A percentile compares a stretch with the other conserved stretches of the same genome.
Conservation (phyloP, 2,797 vertebrate species). For the Thalassophryne amazonica region DNA sequence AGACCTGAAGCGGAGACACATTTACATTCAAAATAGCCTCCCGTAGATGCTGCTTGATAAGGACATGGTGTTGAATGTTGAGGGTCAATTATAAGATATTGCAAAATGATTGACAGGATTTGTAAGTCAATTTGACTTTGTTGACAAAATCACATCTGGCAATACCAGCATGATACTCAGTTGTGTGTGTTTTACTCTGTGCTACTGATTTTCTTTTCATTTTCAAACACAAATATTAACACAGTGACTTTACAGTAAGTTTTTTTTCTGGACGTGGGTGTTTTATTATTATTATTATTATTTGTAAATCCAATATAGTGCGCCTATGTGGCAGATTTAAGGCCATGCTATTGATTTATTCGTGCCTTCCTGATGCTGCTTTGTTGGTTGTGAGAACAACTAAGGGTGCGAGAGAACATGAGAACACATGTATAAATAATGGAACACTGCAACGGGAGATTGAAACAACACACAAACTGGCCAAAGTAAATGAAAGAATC, state of each 20-base stretch:
- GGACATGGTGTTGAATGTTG: no score
- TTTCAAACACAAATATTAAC: slow-evolving; percentile 3
- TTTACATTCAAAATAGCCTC: no score
- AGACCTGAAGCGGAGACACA: slow-evolving; percentile 1
- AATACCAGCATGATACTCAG: not conserved
- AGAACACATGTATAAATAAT: slow-evolving; percentile 45
- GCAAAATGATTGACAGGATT: no score
- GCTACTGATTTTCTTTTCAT: not conserved
- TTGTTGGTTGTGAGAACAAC: slow-evolving; percentile 36
- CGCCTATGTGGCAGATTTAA: slow-evolving; percentile 34
- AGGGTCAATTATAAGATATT: no score
- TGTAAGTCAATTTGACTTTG: no score
- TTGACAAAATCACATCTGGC: no score
- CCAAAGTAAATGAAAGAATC: slow-evolving; percentile 6
- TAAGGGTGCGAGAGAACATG: slow-evolving; percentile 46
- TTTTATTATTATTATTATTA: slow-evolving; percentile 12
- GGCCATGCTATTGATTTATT: slow-evolving; percentile 53
- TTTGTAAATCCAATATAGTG: slow-evolving; percentile 14
- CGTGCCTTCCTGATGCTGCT: slow-evolving; percentile 38
- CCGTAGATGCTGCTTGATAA: no score
- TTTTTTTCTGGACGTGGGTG: not conserved
- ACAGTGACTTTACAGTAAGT: not conserved
- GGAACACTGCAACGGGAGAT: slow-evolving; percentile 36
- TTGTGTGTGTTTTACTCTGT: not conserved
- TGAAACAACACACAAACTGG: not conserved